Percentiles rank a stretch among this genome's conserved stretches.
Conservation (phyloP, 2,888 invertebrate genomes). For the Diploptera punctata region DNA sequence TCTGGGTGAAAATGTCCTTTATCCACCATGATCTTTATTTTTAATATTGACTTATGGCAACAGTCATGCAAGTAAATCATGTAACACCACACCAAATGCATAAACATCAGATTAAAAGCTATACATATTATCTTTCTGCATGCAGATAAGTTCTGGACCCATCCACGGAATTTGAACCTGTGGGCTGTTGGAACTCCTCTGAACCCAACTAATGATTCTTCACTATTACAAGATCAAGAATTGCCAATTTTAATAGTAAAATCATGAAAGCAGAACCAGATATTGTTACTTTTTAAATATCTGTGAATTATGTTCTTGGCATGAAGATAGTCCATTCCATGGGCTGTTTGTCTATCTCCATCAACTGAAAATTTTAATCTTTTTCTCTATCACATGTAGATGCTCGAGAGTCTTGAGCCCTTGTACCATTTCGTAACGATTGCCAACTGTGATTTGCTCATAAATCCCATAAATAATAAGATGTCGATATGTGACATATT, state of each 20-base stretch:
- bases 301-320: slow-evolving; percentile 98
- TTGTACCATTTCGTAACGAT: slow-evolving; percentile 99
- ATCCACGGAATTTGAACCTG: slow-evolving; percentile 99
- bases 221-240: slow-evolving; percentile 95
- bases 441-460: slow-evolving; percentile 92
- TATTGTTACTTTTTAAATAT: slow-evolving; percentile 99
- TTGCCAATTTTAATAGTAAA: slow-evolving; percentile 99
- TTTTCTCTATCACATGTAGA: slow-evolving; percentile 94
- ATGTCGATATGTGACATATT: slow-evolving; percentile 98
- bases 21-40: slow-evolving; percentile 97
- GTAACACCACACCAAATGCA: slow-evolving; percentile 97
- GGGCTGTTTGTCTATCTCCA: slow-evolving; percentile 95
- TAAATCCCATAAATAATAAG: slow-evolving; percentile 98
- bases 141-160: slow-evolving; percentile 99
- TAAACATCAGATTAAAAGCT: slow-evolving; percentile 99
- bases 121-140: slow-evolving; percentile 96
- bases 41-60: slow-evolving; percentile 93
- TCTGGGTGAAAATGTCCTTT: slow-evolving; percentile 90
- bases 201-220: slow-evolving; percentile 96
- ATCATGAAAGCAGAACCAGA: slow-evolving; percentile 97
- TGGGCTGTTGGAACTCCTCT: slow-evolving; percentile 93
- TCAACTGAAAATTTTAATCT: slow-evolving; percentile 94
- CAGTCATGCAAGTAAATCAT: slow-evolving; percentile 90
- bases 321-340: slow-evolving; percentile 99
- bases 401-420: slow-evolving; percentile 96